Percentiles rank a stretch among this genome's conserved stretches.
Evolutionary conservation across 2,113 vertebrate species (phyloP).

Genomic region (Ptilonorhynchus violaceus): DNA sequence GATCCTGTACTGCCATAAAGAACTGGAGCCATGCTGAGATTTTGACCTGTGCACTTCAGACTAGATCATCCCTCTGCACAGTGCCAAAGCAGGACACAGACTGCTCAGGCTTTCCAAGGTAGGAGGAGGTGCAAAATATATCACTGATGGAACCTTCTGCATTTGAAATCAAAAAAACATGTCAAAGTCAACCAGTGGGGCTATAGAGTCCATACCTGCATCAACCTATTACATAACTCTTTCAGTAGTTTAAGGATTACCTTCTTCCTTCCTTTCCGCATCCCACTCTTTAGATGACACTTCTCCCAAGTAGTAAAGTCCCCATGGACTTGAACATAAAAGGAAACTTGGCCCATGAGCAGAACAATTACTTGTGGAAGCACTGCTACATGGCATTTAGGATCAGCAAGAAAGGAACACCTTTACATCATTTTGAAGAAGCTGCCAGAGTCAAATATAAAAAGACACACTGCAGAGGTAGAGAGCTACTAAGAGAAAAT

Average conservation of each 20-base stretch:
- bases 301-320: not conserved
- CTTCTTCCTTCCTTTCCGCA: not conserved
- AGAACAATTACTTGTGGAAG: not conserved
- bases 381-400: not conserved
- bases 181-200: not conserved
- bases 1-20: not conserved
- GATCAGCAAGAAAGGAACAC: not conserved
- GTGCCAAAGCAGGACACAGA: not conserved
- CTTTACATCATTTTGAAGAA: not conserved
- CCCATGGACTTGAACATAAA: not conserved
- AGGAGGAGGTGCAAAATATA: not conserved
- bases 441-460: not conserved
- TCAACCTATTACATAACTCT: not conserved
- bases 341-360: not conserved
- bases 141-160: not conserved
- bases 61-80: not conserved
- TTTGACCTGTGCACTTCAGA: not conserved
- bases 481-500: not conserved
- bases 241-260: not conserved
- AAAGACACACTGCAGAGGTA: not conserved
- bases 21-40: not conserved
- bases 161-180: not conserved
- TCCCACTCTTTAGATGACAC: not conserved
- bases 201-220: accelerated
- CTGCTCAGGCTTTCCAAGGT: not conserved